phyloP scores from a whole-genome alignment of 2,797 vertebrate species.

The Bucorvus abyssinicus region DNA sequence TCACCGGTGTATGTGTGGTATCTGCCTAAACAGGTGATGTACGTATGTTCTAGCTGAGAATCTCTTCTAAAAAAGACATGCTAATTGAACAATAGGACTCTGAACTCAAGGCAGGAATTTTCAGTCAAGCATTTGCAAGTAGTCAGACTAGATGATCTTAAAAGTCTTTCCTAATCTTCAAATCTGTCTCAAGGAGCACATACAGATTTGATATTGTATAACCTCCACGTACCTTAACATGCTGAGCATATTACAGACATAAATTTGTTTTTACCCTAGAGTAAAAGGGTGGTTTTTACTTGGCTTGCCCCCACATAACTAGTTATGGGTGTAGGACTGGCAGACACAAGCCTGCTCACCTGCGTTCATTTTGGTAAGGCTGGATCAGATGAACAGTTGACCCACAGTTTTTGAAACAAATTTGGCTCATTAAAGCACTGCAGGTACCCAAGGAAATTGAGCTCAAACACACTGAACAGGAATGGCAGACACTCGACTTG shows the following conservation, averaged over 20 bases:
- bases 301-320: background rate
- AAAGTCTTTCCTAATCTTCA: background rate
- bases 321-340: background rate
- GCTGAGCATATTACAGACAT: background rate
- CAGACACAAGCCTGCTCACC: background rate
- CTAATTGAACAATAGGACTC: background rate
- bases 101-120: background rate
- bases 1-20: background rate
- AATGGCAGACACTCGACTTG: background rate
- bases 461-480: background rate
- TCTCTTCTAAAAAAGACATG: background rate
- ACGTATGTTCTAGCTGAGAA: accelerated
- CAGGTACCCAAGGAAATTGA: background rate
- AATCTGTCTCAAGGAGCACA: background rate
- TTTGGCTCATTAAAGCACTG: background rate
- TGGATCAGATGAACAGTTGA: background rate
- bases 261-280: background rate
- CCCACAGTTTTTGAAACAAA: background rate
- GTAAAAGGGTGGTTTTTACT: background rate
- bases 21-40: background rate
- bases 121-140: background rate
- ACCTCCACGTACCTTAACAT: background rate
- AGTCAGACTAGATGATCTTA: background rate
- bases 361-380: background rate
- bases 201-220: background rate